These are phyloP conservation scores for Armadillidium nasatum DNA, from an alignment of 1,140 invertebrate genomes.

Conservation along the genomic window DNA sequence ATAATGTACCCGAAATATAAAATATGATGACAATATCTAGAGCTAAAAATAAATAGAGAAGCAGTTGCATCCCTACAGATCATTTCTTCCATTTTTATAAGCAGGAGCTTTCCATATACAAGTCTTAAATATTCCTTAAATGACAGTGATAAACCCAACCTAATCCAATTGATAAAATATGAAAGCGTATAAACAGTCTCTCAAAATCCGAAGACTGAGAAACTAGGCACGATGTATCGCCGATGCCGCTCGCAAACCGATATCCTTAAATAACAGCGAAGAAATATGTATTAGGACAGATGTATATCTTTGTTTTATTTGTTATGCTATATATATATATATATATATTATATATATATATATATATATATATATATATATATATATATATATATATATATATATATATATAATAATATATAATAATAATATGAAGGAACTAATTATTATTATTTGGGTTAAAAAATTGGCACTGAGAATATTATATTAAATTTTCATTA, in stretches of 20 bases:
- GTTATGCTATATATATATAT: neutral
- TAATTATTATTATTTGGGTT: no score
- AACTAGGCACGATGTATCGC: neutral
- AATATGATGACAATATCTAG: neutral
- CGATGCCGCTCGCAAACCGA: neutral
- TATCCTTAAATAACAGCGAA: neutral
- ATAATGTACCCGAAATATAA: neutral
- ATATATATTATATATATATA: conserved; percentile 4
- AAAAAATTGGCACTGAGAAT: no score
- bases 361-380: conserved; percentile 14
- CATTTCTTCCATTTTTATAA: neutral
- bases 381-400: neutral
- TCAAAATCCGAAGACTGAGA: neutral
- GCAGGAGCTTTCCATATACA: conserved; percentile 2
- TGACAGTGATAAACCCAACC: conserved; percentile 11
- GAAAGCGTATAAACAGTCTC: conserved; percentile 1
- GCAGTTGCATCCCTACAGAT: neutral
- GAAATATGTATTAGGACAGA: neutral
- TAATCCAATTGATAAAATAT: conserved; percentile 12
- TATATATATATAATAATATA: neutral
- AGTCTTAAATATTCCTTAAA: conserved; percentile 4
- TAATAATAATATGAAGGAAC: no score
- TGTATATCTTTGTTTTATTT: neutral
- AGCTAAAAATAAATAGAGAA: conserved; percentile 1
- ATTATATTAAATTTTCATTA: no score